phyloP scores from a whole-genome alignment of 1,140 invertebrate genomes.

The Drosophila nebulosa region DNA sequence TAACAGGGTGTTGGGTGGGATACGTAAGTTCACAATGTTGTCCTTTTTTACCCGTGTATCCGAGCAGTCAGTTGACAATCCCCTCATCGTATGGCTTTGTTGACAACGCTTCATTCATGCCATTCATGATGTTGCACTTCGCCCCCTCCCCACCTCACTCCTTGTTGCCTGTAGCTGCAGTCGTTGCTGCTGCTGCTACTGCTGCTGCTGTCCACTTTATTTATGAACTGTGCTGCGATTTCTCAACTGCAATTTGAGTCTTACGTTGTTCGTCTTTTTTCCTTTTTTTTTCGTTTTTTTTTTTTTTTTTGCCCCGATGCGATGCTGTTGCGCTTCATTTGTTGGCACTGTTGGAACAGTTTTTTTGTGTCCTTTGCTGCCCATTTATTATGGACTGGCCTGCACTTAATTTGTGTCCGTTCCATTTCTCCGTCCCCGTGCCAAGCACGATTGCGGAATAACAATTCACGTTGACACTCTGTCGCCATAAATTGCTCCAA shows the following conservation, averaged over 20 bases:
- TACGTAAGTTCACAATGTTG: slow-evolving; percentile 10
- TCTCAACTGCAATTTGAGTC: slow-evolving; percentile 69
- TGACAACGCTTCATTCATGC: slow-evolving; percentile 72
- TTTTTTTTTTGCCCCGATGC: neutral
- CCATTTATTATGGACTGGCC: slow-evolving; percentile 51
- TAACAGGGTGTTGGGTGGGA: slow-evolving; percentile 8
- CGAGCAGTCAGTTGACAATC: neutral
- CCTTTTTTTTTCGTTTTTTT: neutral
- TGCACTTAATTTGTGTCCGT: slow-evolving; percentile 66
- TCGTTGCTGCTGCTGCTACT: neutral
- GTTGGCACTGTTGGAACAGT: slow-evolving; percentile 17
- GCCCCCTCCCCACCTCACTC: neutral
- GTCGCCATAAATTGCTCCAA: slow-evolving; percentile 27
- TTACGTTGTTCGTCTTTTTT: neutral
- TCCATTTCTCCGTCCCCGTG: neutral
- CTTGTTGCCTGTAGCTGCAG: slow-evolving; percentile 11
- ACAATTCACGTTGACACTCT: slow-evolving; percentile 68
- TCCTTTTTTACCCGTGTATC: neutral
- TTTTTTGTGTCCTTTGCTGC: slow-evolving; percentile 18
- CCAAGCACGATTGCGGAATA: slow-evolving; percentile 47
- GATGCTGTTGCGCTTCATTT: slow-evolving; percentile 52
- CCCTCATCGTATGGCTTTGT: slow-evolving; percentile 56
- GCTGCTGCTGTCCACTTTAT: slow-evolving; percentile 52
- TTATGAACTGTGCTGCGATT: slow-evolving; percentile 71
- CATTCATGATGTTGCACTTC: slow-evolving; percentile 53